These are phyloP conservation scores for Xiphydria camelus DNA, from an alignment of 2,888 invertebrate genomes.

Conservation along the genomic window DNA sequence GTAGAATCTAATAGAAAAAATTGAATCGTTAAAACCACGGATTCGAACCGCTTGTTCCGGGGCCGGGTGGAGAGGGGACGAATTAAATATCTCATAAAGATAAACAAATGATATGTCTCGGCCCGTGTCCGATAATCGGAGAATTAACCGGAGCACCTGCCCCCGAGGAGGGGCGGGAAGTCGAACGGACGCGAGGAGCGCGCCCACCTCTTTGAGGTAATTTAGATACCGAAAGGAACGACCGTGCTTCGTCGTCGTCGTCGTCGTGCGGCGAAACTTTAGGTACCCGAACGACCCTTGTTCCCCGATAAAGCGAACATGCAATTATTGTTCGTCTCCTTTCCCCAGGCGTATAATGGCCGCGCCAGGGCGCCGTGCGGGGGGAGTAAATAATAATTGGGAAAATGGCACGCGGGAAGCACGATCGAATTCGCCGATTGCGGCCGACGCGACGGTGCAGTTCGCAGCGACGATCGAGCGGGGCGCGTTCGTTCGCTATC, in stretches of 20 bases:
- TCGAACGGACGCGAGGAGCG: not conserved
- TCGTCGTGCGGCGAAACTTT: constrained; percentile 7
- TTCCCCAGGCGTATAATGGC: too few species aligned
- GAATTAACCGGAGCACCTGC: constrained; percentile 35
- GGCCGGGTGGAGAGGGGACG: constrained; percentile 18
- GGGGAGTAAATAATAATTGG: not conserved
- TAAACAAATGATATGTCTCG: constrained; percentile 10
- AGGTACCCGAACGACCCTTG: constrained; percentile 9
- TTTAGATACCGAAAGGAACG: constrained; percentile 25
- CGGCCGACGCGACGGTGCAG: too few species aligned
- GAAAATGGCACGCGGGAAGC: not conserved
- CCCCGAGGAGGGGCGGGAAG: not conserved
- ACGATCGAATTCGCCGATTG: too few species aligned
- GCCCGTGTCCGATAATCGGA: constrained; percentile 31
- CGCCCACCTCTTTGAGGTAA: constrained; percentile 16
- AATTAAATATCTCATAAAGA: constrained; percentile 18
- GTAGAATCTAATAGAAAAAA: constrained; percentile 1
- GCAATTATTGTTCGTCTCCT: constrained; percentile 26
- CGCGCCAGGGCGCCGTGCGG: not conserved
- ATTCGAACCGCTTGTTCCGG: constrained; percentile 14
- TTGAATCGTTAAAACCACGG: constrained; percentile 17
- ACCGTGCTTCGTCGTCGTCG: not conserved
- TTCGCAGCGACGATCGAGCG: too few species aligned
- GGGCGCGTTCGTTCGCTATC: too few species aligned
- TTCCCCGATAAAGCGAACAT: constrained; percentile 33